phyloP scores from a whole-genome alignment of 2,888 invertebrate species.

The Orthosia incerta region DNA sequence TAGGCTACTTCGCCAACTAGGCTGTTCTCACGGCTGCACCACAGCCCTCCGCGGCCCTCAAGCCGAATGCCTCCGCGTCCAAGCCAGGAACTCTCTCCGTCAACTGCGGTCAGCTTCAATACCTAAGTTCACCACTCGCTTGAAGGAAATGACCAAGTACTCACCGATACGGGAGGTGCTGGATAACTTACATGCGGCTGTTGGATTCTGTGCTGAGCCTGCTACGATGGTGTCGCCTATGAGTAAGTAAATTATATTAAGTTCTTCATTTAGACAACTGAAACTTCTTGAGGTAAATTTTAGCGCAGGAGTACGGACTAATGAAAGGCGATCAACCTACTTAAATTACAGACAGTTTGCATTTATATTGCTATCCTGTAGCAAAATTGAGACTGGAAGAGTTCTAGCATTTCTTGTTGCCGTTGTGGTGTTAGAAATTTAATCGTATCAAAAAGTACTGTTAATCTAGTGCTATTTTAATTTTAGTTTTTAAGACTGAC shows the following conservation, averaged over 20 bases:
- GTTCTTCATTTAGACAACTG: too few relatives aligned
- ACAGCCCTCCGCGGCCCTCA: constrained; percentile 96
- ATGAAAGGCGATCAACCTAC: too few relatives aligned
- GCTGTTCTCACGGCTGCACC: constrained; percentile 97
- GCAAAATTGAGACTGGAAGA: too few relatives aligned
- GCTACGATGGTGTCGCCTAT: constrained; percentile 95
- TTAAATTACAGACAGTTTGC: too few relatives aligned
- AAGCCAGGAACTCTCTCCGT: constrained; percentile 93
- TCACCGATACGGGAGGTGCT: constrained; percentile 95
- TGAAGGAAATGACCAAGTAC: constrained; percentile 94
- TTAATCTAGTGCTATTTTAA: too few relatives aligned
- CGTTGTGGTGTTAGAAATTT: too few relatives aligned
- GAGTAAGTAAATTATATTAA: constrained; percentile 92
- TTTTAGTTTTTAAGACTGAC: too few relatives aligned
- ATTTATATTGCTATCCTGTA: too few relatives aligned
- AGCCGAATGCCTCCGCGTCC: constrained; percentile 97
- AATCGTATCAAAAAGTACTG: too few relatives aligned
- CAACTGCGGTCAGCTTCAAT: constrained; percentile 92
- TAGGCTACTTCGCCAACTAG: constrained; percentile 96
- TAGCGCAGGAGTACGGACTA: too few relatives aligned
- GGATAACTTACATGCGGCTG: constrained; percentile 98
- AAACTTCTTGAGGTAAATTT: too few relatives aligned
- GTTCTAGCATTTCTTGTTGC: too few relatives aligned
- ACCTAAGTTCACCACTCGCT: constrained; percentile 88
- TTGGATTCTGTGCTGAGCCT: constrained; percentile 98